A percentile compares a stretch with the other conserved stretches of the same genome.
Conservation (phyloP, 2,797 vertebrate genomes). For the Cynopterus sphinx region DNA sequence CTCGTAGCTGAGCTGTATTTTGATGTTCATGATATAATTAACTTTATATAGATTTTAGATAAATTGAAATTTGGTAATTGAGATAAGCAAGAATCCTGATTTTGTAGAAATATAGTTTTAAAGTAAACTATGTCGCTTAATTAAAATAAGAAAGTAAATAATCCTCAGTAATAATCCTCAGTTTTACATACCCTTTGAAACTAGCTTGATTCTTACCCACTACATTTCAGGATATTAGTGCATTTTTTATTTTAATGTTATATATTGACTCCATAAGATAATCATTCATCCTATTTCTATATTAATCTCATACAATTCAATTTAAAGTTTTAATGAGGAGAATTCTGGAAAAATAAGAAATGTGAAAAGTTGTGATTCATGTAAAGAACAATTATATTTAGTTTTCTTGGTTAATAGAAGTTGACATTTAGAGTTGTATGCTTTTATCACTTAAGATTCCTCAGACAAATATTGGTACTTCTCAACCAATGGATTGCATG, state of each 20-base stretch:
- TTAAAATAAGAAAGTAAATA: slow-evolving; percentile 41
- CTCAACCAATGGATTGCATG: slow-evolving; percentile 94
- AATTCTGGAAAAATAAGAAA: slow-evolving; percentile 40
- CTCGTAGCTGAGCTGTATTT: background rate
- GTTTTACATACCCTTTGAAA: slow-evolving; percentile 5
- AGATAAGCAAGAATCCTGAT: background rate
- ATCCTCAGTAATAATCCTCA: background rate
- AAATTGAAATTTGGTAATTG: slow-evolving; percentile 4
- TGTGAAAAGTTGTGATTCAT: slow-evolving; percentile 39
- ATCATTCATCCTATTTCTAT: background rate
- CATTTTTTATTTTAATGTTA: background rate
- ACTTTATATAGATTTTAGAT: background rate
- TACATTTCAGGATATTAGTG: background rate
- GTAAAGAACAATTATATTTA: slow-evolving; percentile 19
- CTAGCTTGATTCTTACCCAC: background rate
- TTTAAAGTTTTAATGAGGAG: slow-evolving; percentile 48
- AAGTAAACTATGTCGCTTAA: background rate
- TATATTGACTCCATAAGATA: slow-evolving; percentile 11
- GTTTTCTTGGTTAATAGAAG: slow-evolving; percentile 48
- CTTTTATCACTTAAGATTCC: slow-evolving; percentile 86
- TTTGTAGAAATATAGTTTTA: slow-evolving; percentile 25
- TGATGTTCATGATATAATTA: background rate
- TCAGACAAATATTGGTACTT: slow-evolving; percentile 94
- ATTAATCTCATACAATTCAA: background rate
- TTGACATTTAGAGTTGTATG: slow-evolving; percentile 62